Evolutionary conservation across 2,888 invertebrate genomes (phyloP), one percentile per base, ranked within the genome.

Genomic region (Celastrina argiolus): DNA sequence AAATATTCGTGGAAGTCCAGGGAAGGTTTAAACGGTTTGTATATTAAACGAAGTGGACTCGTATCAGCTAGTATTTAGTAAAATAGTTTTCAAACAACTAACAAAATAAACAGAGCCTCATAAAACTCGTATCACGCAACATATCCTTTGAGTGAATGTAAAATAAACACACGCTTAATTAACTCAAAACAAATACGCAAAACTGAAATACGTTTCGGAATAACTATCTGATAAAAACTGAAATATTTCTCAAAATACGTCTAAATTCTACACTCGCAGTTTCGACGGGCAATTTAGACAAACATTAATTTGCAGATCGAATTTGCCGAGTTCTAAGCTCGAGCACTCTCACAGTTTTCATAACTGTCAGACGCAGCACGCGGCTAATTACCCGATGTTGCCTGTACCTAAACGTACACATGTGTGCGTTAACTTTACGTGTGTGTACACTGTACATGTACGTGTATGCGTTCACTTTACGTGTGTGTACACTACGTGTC

Each of bases 301-400:
- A 51, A 51, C 22, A 22, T 51, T 51, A 22, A 51, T 51, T 26
- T 51, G 14, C 26, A 26, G 51, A 51, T 51, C 51, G 51, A 51
- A 26, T 45, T 31, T 16, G 10, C 51, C 12, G 51, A 26, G 51
- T 26, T 51, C 51, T 51, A 51, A 51, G 10, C 51, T 26, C 51
- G 51, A 51, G 51, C 22, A 51, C 22, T 51, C 51, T 51, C 51
- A 26, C 22, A 51, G 22, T 22, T 51, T 51, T 51, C 51, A 51
- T 51, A 26, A 22, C 51, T 51, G 51, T 51, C 51, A 51, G 51
- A 51, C 22, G 51, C 51, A 51, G 51, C 51, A 26, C 51, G 12
- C 51, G 22, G 51, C 51, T 51, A 51, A 51, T 51, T 51, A 26
- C 22, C 22, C 51, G 51, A 51, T 45, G 18, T 51, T 51, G 22